Evolutionary conservation across 2,113 vertebrate genomes (phyloP), one percentile per base, ranked within the genome.

Genomic region (Hucho hucho): DNA sequence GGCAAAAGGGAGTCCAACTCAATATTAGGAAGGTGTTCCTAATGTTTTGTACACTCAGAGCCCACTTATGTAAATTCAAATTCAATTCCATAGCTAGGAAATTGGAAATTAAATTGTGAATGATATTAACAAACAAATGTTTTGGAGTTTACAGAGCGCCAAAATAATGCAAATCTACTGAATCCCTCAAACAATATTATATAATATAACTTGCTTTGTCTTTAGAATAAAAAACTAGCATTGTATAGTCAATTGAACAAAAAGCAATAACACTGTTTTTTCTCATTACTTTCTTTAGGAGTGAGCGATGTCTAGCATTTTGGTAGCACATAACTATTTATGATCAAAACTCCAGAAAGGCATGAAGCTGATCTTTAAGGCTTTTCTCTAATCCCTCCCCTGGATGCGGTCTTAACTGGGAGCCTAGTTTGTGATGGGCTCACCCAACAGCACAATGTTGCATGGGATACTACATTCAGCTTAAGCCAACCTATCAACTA

Each of bases 401-500:
- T 90, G 89, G 90, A 92, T 89, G 89, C 88, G 87, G 88, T 90
- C 87, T 90, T 91, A 90, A 91, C 86, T 89, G 91, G 90, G 90
- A 89, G 91, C 87, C 88, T 87, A 91, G 92, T 92, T 92, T 92
- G 89, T 89, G 91, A 92, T 89, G 87, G 89, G 90, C 91, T 92
- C 90, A 89, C 89, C 90, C 88, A 91, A 88, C 84, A 83, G 89
- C 90, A 92, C 91, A 89, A 87, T 92, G 90, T 91, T 92, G 88
- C 87, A 88, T 81, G 89, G 90, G 90, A 89, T 87, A 86, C 88
- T 89, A 89, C 89, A 87, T 92, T 93, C 91, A 92, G 92, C 89
- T 91, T 93, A 93, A 92, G 92, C 91, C 92, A 92, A 92, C 87
- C 93, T 93, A 93, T 93, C 93, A 93, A 92, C 87, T 91, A 87